Evolutionary conservation across 1,140 invertebrate genomes (phyloP).

Genomic region (Cheumatopsyche charites): DNA sequence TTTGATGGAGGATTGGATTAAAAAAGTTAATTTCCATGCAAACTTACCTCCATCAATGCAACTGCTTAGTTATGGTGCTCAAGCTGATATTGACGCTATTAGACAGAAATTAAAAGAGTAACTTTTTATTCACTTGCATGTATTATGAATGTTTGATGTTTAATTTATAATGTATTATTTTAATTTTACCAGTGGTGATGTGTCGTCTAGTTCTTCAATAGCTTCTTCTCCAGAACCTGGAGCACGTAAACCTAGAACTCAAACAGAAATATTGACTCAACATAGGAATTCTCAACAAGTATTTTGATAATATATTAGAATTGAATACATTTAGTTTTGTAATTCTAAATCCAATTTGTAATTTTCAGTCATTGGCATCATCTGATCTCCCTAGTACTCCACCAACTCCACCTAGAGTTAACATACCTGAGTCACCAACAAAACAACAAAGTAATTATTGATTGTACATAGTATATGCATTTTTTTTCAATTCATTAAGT

Average conservation of each 20-base stretch:
- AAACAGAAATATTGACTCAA: constrained; percentile 58
- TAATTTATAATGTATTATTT: not conserved
- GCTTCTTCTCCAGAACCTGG: constrained; percentile 56
- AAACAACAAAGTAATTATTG: constrained; percentile 24
- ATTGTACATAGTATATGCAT: not conserved
- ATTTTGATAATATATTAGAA: not conserved
- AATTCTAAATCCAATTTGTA: too few relatives aligned
- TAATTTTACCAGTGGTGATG: constrained; percentile 37
- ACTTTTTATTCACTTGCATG: too few relatives aligned
- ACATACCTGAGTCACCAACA: constrained; percentile 38
- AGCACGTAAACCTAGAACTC: constrained; percentile 52
- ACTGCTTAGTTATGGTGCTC: constrained; percentile 79
- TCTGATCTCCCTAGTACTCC: constrained; percentile 40
- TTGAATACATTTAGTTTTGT: too few relatives aligned
- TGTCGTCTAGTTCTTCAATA: constrained; percentile 56
- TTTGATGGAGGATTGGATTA: constrained; percentile 91
- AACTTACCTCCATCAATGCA: constrained; percentile 86
- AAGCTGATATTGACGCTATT: constrained; percentile 54
- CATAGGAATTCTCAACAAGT: constrained; percentile 52
- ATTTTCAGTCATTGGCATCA: constrained; percentile 41
- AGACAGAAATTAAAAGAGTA: constrained; percentile 37
- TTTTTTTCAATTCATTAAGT: not conserved
- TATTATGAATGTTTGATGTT: constrained; percentile 1
- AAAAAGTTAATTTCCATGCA: constrained; percentile 94
- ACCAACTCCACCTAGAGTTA: constrained; percentile 34